Conservation (phyloP, 2,888 invertebrate genomes). For the Lochmaea crataegi region DNA sequence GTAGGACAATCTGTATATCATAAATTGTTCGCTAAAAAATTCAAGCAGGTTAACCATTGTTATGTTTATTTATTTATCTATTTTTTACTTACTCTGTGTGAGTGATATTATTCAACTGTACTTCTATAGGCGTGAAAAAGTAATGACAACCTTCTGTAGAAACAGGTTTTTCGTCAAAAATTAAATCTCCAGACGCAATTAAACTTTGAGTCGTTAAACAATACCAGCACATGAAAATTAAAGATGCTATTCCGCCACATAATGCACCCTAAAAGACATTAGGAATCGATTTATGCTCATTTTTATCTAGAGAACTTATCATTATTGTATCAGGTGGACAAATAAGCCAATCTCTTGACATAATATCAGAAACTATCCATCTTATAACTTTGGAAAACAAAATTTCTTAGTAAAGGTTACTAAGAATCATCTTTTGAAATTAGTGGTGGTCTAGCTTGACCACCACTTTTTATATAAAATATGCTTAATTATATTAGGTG, state of each 20-base stretch:
- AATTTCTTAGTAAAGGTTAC: too few relatives aligned
- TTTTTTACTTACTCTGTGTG: conserved; percentile 61
- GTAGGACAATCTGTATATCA: conserved; percentile 78
- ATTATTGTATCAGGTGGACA: too few relatives aligned
- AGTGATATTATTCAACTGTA: conserved; percentile 52
- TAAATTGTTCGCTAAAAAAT: conserved; percentile 68
- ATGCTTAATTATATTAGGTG: too few relatives aligned
- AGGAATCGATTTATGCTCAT: not conserved
- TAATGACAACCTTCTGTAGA: conserved; percentile 74
- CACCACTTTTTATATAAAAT: too few relatives aligned
- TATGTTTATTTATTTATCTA: not conserved
- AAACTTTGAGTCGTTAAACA: conserved; percentile 77
- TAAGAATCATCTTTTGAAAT: too few relatives aligned
- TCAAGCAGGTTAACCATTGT: not conserved
- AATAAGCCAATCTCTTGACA: too few relatives aligned
- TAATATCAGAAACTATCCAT: too few relatives aligned
- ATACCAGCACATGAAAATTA: conserved; percentile 75
- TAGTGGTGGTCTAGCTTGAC: too few relatives aligned
- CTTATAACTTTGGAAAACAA: too few relatives aligned
- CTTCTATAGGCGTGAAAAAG: conserved; percentile 61
- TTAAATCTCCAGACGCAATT: conserved; percentile 73
- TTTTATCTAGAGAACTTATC: too few relatives aligned
- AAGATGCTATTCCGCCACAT: conserved; percentile 72
- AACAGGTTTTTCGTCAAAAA: conserved; percentile 72
- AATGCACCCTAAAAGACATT: conserved; percentile 71